A percentile compares a stretch with the other conserved stretches of the same genome.
Conservation (phyloP, 2,888 invertebrate species). For the Microplitis manilae region DNA sequence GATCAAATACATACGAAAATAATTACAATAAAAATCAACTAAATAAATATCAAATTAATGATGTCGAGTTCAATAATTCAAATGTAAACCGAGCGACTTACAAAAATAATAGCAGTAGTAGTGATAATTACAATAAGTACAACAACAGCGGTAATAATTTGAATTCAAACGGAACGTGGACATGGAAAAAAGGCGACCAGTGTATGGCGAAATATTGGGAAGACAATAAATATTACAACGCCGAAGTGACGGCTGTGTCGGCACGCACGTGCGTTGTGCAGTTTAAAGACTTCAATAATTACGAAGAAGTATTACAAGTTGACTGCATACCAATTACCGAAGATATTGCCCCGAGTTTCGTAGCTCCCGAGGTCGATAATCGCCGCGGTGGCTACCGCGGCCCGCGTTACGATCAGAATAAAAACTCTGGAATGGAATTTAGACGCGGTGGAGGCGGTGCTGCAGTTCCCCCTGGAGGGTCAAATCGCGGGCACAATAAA, state of each 20-base stretch:
- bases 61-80: constrained; percentile 4
- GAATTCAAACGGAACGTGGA: constrained; percentile 64
- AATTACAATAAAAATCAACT: constrained; percentile 58
- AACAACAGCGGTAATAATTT: constrained; percentile 56
- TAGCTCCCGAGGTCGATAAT: constrained; percentile 47
- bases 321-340: constrained; percentile 82
- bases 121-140: constrained; percentile 54
- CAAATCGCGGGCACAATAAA: constrained; percentile 52
- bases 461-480: constrained; percentile 49
- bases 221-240: constrained; percentile 90
- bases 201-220: constrained; percentile 96
- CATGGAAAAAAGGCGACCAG: constrained; percentile 86
- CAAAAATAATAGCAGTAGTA: constrained; percentile 13
- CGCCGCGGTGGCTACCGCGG: constrained; percentile 58
- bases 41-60: constrained; percentile 52
- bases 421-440: constrained; percentile 58
- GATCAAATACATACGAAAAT: constrained; percentile 50
- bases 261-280: constrained; percentile 89
- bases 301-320: constrained; percentile 87
- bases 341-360: constrained; percentile 56
- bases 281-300: constrained; percentile 91
- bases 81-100: constrained; percentile 1
- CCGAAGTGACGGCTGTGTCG: constrained; percentile 85
- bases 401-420: constrained; percentile 62
- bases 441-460: constrained; percentile 61